These are phyloP conservation scores for Lagocephalus sceleratus DNA, from an alignment of 2,797 vertebrate species.

Conservation along the genomic window DNA sequence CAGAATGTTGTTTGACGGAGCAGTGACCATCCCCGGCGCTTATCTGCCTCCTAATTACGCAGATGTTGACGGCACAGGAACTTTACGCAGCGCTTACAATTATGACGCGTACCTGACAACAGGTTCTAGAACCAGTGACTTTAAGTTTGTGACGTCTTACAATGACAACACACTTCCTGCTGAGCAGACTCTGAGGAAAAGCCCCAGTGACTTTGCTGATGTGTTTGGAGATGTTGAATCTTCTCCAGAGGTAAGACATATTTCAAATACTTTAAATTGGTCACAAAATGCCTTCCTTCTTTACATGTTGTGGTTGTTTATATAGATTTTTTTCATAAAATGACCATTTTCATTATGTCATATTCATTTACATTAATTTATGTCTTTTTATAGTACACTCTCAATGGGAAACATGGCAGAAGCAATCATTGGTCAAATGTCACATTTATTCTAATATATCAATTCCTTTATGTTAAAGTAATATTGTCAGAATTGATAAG, in stretches of 20 bases:
- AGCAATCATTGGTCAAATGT: no score
- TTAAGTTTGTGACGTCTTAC: slow-evolving; percentile 27
- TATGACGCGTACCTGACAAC: slow-evolving; percentile 35
- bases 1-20: slow-evolving; percentile 30
- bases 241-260: slow-evolving; percentile 16
- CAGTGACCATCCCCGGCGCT: slow-evolving; percentile 30
- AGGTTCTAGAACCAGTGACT: slow-evolving; percentile 39
- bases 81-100: slow-evolving; percentile 34
- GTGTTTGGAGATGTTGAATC: background rate
- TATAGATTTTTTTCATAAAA: no score
- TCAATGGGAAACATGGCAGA: no score
- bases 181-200: slow-evolving; percentile 31
- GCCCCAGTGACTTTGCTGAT: slow-evolving; percentile 18
- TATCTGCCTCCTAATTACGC: slow-evolving; percentile 45
- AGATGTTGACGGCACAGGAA: slow-evolving; percentile 39
- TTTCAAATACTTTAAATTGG: no score
- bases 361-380: no score
- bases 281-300: no score
- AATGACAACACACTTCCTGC: slow-evolving; percentile 34
- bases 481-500: no score
- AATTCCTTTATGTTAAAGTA: no score
- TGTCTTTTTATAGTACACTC: no score
- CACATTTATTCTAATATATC: no score
- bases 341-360: no score
- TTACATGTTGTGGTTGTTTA: no score